phyloP scores from a whole-genome alignment of 2,797 vertebrate genomes.

The Acomys russatus region DNA sequence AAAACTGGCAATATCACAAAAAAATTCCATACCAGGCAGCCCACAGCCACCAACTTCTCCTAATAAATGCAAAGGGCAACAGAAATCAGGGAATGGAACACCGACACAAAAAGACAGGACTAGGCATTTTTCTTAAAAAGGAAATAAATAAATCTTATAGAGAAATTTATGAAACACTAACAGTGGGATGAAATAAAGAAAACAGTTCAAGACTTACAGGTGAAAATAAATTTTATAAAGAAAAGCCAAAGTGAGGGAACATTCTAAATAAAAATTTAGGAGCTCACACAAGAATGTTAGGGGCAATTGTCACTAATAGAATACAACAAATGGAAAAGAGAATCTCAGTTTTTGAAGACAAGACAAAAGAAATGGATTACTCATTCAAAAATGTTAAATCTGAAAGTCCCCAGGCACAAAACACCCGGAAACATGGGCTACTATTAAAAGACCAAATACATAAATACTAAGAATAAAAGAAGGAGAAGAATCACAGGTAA shows the following conservation, averaged over 20 bases:
- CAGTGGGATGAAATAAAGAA: background rate
- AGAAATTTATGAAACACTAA: background rate
- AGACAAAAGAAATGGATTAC: background rate
- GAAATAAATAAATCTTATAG: background rate
- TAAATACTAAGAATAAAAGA: background rate
- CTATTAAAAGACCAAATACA: background rate
- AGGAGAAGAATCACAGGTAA: background rate
- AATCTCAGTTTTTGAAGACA: background rate
- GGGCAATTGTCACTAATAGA: background rate
- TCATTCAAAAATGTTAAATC: background rate
- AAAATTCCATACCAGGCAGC: background rate
- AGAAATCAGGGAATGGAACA: background rate
- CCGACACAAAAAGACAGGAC: background rate
- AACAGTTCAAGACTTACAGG: background rate
- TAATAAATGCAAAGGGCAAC: background rate
- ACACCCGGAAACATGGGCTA: background rate
- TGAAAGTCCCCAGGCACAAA: background rate
- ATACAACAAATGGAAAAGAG: background rate
- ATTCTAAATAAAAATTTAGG: background rate
- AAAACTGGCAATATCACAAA: background rate
- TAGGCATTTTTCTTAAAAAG: too few species aligned
- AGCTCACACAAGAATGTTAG: background rate
- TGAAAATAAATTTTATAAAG: background rate
- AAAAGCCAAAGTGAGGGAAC: background rate
- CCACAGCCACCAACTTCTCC: background rate